Percentiles rank a stretch among this genome's conserved stretches.
Conservation (phyloP, 2,113 vertebrate genomes). For the Lophochroa leadbeateri region DNA sequence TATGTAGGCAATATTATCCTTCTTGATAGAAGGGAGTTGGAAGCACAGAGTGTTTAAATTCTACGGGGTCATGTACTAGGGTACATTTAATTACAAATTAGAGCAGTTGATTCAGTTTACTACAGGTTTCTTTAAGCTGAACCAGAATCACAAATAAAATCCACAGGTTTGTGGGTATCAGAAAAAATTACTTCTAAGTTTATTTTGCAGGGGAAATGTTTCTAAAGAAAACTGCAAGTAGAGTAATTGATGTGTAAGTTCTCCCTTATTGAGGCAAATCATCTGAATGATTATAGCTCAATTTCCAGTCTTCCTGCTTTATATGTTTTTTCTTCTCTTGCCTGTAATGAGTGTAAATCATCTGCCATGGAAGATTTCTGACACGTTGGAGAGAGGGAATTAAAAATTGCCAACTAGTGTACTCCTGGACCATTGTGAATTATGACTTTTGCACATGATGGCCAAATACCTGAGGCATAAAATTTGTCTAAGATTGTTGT, state of each 20-base stretch:
- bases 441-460: neutral
- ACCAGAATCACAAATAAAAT: neutral
- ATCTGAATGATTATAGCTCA: neutral
- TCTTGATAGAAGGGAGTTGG: neutral
- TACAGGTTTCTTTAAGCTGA: neutral
- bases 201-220: neutral
- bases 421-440: neutral
- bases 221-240: neutral
- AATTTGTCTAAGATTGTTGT: neutral
- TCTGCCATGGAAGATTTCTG: neutral
- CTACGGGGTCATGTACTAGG: neutral
- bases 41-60: constrained; percentile 19
- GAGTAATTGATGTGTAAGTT: neutral
- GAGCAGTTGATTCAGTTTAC: neutral
- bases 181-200: neutral
- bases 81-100: neutral
- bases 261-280: neutral
- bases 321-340: neutral
- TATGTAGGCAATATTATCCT: neutral
- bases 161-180: neutral
- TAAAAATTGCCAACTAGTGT: neutral
- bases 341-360: neutral
- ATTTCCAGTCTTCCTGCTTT: neutral
- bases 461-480: neutral
- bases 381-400: neutral